These are phyloP conservation scores for Pammene fasciana DNA, from an alignment of 2,888 invertebrate genomes.

Conservation along the genomic window DNA sequence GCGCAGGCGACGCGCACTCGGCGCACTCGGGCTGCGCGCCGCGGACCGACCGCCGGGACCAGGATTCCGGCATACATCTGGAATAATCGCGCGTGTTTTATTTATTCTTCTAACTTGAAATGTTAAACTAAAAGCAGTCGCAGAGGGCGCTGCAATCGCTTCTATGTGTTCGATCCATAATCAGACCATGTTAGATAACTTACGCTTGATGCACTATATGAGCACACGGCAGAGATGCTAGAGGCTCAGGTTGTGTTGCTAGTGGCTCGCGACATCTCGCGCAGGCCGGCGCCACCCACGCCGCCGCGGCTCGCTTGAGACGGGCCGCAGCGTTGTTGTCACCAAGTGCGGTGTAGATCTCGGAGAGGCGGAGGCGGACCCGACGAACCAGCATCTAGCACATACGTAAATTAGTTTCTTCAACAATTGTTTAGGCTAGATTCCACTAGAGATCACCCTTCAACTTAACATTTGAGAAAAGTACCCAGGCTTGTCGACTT, in stretches of 20 bases:
- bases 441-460: too few species aligned
- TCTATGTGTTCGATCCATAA: too few species aligned
- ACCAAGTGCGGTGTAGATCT: slow-evolving; percentile 91
- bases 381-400: slow-evolving; percentile 89
- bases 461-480: too few species aligned
- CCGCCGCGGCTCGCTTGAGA: slow-evolving; percentile 89
- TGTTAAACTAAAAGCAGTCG: too few species aligned
- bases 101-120: too few species aligned
- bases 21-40: slow-evolving; percentile 60
- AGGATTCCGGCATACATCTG: slow-evolving; percentile 78
- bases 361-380: slow-evolving; percentile 89
- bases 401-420: background rate
- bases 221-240: slow-evolving; percentile 93
- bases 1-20: slow-evolving; percentile 68
- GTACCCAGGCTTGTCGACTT: too few species aligned
- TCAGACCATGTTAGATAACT: slow-evolving; percentile 46
- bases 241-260: slow-evolving; percentile 75
- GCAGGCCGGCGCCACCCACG: slow-evolving; percentile 87
- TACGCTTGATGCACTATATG: slow-evolving; percentile 94
- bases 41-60: slow-evolving; percentile 71
- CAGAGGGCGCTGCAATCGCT: too few species aligned
- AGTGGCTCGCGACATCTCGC: slow-evolving; percentile 92
- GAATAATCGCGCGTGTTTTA: too few species aligned
- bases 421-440: too few species aligned
- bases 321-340: slow-evolving; percentile 91